Conservation (phyloP, 2,888 invertebrate species). For the Pedicia rivosa region DNA sequence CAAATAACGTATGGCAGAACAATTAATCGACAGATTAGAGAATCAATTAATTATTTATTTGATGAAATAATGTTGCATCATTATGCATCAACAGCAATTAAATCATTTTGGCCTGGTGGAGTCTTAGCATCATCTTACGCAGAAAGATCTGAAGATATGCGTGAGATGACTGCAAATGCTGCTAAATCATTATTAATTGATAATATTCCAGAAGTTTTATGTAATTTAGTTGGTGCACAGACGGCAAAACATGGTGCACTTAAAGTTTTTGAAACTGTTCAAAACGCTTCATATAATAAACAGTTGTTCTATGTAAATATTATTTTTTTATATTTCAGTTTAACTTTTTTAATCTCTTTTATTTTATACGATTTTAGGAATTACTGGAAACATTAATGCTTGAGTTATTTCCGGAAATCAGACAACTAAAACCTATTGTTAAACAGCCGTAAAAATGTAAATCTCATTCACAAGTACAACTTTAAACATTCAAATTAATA, state of each 20-base stretch:
- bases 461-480: too few species aligned
- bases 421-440: slow-evolving; percentile 29
- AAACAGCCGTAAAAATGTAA: too few species aligned
- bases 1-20: slow-evolving; percentile 86
- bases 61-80: slow-evolving; percentile 84
- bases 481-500: too few species aligned
- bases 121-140: slow-evolving; percentile 38
- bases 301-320: slow-evolving; percentile 66
- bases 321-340: slow-evolving; percentile 6
- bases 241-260: slow-evolving; percentile 69
- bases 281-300: slow-evolving; percentile 73
- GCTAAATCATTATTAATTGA: slow-evolving; percentile 43
- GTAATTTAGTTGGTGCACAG: slow-evolving; percentile 70
- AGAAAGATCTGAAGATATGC: slow-evolving; percentile 42
- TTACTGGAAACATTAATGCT: slow-evolving; percentile 47
- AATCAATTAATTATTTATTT: slow-evolving; percentile 72
- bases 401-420: slow-evolving; percentile 54
- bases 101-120: slow-evolving; percentile 84
- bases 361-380: slow-evolving; percentile 47
- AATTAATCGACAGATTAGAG: slow-evolving; percentile 80
- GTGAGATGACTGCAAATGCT: slow-evolving; percentile 49
- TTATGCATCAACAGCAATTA: slow-evolving; percentile 65
- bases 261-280: slow-evolving; percentile 74
- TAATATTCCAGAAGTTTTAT: slow-evolving; percentile 62
- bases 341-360: too few species aligned